Percentiles rank a stretch among this genome's conserved stretches.
phyloP scores from a whole-genome alignment of 1,140 invertebrate genomes.

The Triops cancriformis region DNA sequence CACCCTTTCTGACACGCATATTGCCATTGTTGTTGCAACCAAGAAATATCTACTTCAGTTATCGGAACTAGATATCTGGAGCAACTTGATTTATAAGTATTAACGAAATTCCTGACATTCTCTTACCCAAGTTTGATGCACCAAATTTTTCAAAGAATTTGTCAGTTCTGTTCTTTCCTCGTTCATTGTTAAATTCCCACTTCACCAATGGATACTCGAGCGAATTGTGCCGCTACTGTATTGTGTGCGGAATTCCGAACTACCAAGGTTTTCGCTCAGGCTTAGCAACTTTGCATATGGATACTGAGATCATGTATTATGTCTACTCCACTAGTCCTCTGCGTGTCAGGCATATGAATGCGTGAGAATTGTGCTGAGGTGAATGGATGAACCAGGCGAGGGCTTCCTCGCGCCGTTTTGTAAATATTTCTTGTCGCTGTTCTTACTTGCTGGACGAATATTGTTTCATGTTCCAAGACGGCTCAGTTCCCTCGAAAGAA shows the following conservation, averaged over 20 bases:
- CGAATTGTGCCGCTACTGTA: neutral
- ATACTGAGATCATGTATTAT: too few species aligned
- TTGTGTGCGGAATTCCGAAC: neutral
- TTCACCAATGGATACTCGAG: neutral
- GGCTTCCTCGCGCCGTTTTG: neutral
- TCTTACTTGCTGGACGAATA: neutral
- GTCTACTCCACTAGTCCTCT: neutral
- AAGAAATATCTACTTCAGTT: too few species aligned
- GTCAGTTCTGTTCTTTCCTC: neutral
- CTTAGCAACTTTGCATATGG: neutral
- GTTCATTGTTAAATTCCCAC: neutral
- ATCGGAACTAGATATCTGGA: too few species aligned
- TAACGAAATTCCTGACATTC: neutral
- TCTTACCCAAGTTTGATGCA: neutral
- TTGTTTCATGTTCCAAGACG: neutral
- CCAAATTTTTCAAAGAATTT: neutral
- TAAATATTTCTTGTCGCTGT: neutral
- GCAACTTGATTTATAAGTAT: neutral
- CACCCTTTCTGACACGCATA: neutral
- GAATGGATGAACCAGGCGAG: neutral
- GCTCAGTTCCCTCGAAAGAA: neutral
- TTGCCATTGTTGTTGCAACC: neutral
- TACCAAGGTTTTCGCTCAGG: conserved; percentile 8
- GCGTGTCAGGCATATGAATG: neutral
- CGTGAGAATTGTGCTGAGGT: neutral